These are phyloP conservation scores for Aldabrachelys gigantea DNA, from an alignment of 2,113 vertebrate species.

Conservation along the genomic window DNA sequence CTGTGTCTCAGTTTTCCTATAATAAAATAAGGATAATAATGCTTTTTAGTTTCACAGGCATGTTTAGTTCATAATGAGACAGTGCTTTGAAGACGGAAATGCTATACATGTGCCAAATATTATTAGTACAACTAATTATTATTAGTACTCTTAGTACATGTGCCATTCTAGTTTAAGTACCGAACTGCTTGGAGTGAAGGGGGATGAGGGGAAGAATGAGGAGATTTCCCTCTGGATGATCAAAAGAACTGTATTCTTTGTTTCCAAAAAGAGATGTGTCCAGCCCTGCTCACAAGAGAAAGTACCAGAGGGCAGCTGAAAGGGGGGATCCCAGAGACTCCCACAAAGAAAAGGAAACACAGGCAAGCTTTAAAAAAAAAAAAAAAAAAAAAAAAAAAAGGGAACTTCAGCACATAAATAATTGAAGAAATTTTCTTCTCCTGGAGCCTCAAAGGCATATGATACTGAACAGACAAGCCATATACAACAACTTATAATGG, in stretches of 20 bases:
- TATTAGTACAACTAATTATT: neutral
- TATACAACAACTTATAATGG: neutral
- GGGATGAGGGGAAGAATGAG: neutral
- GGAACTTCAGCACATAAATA: neutral
- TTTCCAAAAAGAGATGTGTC: neutral
- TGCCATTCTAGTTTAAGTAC: neutral
- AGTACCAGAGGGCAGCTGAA: fast-evolving
- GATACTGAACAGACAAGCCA: neutral
- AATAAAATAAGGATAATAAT: neutral
- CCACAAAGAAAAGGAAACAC: neutral
- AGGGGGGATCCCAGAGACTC: neutral
- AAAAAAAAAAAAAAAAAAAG: neutral
- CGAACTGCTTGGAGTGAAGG: neutral
- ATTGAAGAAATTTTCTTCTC: neutral
- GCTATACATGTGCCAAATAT: neutral
- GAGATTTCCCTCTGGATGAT: neutral
- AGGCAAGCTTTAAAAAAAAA: neutral
- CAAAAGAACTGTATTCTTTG: neutral
- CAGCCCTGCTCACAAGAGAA: neutral
- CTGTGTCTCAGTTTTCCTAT: neutral
- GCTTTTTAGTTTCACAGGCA: neutral
- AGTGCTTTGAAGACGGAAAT: neutral
- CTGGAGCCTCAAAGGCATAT: fast-evolving
- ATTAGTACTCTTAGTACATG: neutral
- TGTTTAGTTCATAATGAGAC: neutral